Base-by-base conservation (phyloP, 2,113 vertebrate genomes). In the Pteropus alecto region DNA sequence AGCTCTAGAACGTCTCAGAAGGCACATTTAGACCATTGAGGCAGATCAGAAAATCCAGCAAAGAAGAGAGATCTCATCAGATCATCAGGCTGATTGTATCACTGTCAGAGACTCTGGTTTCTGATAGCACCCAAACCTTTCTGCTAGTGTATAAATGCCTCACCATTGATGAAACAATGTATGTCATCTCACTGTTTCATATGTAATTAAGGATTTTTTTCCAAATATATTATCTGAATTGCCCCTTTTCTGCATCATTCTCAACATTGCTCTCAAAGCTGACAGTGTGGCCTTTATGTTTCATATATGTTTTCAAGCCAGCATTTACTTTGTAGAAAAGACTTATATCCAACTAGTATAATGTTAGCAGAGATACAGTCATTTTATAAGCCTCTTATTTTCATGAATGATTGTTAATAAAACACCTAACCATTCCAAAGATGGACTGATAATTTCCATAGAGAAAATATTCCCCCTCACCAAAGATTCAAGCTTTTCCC, bases 1-100 rank as follows among this genome's bases (percentile, higher is more conserved):
- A 93, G 85, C 58, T 94, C 35, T 82, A 88, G 78, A 24, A 60
- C 1, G 0, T 87, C 96, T 83, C 74, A 70, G 61, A 94, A 93
- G 88, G 33, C 56, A 30, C 15, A 19, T 84, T 89, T 24, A 90
- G 76, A 87, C 11, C 61, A 54, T 9, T 54, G 76, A 54, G 58
- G 43, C 43, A 79, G 93, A 94, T 54, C 74, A 95, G 74, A 97
- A 56, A 81, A 87, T 35, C 35, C 21, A 67, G 33, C 13, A 46
- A 78, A 93, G 46, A 83, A 28, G 22, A 84, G 73, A 71, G 46
- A 43, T 68, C 48, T 70, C 33, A n/a, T 35, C 43, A 8, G 28
- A 51, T 60, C 22, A 5, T 12, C 38, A 94, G 26, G 63, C 38
- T 43, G 63, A 30, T 15, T 0, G 6, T 18, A 38, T n/a, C 22